Evolutionary conservation across 2,113 vertebrate genomes (phyloP), one percentile per base, ranked within the genome.

Genomic region (Pluvialis apricaria): DNA sequence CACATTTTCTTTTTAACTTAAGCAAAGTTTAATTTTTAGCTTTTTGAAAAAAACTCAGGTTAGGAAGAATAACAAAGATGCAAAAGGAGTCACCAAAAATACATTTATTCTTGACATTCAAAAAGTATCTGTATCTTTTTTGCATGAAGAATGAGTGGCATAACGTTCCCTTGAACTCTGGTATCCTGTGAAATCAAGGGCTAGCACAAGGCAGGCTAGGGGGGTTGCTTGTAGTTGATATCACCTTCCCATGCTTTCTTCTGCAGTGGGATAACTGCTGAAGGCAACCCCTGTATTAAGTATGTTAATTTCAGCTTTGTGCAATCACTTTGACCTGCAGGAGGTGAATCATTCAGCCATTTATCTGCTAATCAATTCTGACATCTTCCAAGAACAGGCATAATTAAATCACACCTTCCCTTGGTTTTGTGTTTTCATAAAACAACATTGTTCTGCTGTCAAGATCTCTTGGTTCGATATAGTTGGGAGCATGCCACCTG

Each of bases 401-500:
- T 97, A 97, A 97, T 97, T 98, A 97, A 97, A 97, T 97, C 96
- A 97, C 86, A 97, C 90, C 88, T 96, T 96, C 93, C 93, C 68
- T 73, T 94, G 96, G 92, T 95, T 95, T 95, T 97, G 88, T 96
- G 87, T 97, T 97, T 97, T 96, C 88, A 97, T 92, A 97, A 97
- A 97, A 96, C 90, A 97, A 92, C 93, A 91, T 94, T 96, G 92
- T 95, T 97, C 96, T 96, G 40, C 90, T 96, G 81, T 94, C 94
- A 92, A 82, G 94, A 87, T 88, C 70, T 86, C 70, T 94, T 64
- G 57, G 82, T 95, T 97, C 4, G 5, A 89, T 94, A 34, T 71
- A 94, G 76, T 80, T 90, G 86, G 86, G 82, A 96, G 52, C 66
- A 72, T 60, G 77, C 84, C 85, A 95, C 94, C 93, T 97, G 88